A percentile compares a stretch with the other conserved stretches of the same genome.
These are phyloP conservation scores for Tetramorium bicarinatum DNA, from an alignment of 2,888 invertebrate genomes.

Conservation along the genomic window DNA sequence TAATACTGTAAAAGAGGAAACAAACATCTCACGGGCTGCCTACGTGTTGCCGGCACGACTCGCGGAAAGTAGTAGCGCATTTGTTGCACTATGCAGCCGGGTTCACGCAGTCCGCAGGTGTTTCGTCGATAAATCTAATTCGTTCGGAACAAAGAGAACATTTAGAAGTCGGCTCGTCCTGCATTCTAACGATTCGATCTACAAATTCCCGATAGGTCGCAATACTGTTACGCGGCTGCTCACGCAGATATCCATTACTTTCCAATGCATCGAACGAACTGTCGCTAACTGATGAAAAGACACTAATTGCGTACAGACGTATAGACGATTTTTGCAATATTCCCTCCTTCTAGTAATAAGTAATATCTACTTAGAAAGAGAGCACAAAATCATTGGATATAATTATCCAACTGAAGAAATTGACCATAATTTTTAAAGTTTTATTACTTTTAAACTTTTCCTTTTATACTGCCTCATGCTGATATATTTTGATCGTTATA, in stretches of 20 bases:
- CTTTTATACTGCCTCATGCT: no score
- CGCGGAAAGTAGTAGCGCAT: conserved; percentile 45
- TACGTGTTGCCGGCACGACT: conserved; percentile 39
- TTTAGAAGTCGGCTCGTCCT: conserved; percentile 44
- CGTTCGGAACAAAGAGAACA: conserved; percentile 57
- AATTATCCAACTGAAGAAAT: neutral
- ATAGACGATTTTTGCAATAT: neutral
- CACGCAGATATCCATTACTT: conserved; percentile 1
- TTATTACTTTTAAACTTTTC: no score
- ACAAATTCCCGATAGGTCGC: conserved; percentile 11
- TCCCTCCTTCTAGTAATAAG: neutral
- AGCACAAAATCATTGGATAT: neutral
- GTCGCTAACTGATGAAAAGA: neutral
- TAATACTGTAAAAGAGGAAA: conserved; percentile 43
- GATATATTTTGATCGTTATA: no score
- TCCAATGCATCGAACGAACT: conserved; percentile 6
- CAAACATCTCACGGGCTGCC: conserved; percentile 50
- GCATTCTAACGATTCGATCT: conserved; percentile 62
- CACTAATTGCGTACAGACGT: neutral
- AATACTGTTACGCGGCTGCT: conserved; percentile 10
- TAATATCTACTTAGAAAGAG: neutral
- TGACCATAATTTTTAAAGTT: neutral
- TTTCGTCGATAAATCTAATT: conserved; percentile 67
- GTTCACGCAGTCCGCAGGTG: conserved; percentile 53
- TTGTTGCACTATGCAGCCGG: conserved; percentile 52